Percentiles rank a stretch among this genome's conserved stretches.
These are phyloP conservation scores for Drosophila santomea DNA, from an alignment of 1,140 invertebrate genomes.

Conservation along the genomic window DNA sequence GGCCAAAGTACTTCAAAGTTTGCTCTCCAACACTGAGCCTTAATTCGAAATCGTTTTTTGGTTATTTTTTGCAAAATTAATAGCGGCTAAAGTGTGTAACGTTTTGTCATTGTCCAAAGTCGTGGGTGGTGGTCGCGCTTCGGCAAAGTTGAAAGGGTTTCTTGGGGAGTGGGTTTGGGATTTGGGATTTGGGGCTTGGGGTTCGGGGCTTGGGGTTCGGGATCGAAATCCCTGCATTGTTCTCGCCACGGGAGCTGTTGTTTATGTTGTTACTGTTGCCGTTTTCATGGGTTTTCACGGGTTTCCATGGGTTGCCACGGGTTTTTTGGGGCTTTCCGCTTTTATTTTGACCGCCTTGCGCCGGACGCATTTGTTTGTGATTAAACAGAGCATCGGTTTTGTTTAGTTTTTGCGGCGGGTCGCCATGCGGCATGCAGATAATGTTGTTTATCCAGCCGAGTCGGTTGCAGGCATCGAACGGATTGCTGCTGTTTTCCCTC, in stretches of 20 bases:
- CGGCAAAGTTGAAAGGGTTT: not conserved
- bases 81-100: slow-evolving; percentile 72
- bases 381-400: slow-evolving; percentile 65
- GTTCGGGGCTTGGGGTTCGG: no score
- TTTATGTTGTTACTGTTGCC: slow-evolving; percentile 6
- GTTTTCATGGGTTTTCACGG: not conserved
- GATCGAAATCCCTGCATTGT: slow-evolving; percentile 11
- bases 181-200: no score
- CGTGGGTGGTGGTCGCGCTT: not conserved
- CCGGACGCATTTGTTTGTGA: slow-evolving; percentile 76
- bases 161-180: not conserved
- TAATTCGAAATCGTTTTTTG: slow-evolving; percentile 25
- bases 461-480: slow-evolving; percentile 33
- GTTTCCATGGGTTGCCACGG: not conserved
- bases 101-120: slow-evolving; percentile 64
- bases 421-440: slow-evolving; percentile 37
- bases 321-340: not conserved
- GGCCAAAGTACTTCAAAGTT: slow-evolving; percentile 30
- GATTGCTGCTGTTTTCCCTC: slow-evolving; percentile 3
- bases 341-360: slow-evolving; percentile 21
- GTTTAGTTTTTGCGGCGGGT: slow-evolving; percentile 60
- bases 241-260: slow-evolving; percentile 13
- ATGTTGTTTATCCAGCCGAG: slow-evolving; percentile 40
- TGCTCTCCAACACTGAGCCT: slow-evolving; percentile 29
- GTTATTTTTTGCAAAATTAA: slow-evolving; percentile 75